Evolutionary conservation across 1,140 invertebrate genomes (phyloP), one percentile per base, ranked within the genome.

Genomic region (Leptonema lineaticorne): DNA sequence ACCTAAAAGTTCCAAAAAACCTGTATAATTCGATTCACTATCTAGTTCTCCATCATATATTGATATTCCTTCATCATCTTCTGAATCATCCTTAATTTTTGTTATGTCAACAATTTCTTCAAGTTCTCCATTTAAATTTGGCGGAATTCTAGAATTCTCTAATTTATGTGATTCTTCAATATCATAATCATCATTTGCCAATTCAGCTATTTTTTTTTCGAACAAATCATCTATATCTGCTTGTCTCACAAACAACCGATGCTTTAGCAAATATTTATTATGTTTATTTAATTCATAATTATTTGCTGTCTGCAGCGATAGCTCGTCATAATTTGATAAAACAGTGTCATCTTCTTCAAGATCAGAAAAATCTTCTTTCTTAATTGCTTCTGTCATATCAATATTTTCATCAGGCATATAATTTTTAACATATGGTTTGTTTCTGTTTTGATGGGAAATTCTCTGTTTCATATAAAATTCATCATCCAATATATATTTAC

Each of bases 1-100:
- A 92, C 90, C 87, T 72, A 92, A 88, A 46, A 93, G 83, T 83
- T 94, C 91, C 22, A 95, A 82, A 75, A 92, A 94, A 22, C 89
- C 87, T 0, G 92, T 93, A 70, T 95, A 95, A 74, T 92, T 92
- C 1, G 89, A 87, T 20, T 85, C 84, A 11, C 87, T 83, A 74
- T 93, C 90, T 27, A 94, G 81, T 46, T 81, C 82, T 0, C 92
- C 92, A 78, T 95, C 92, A 69, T 82, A 70, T 33, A 73, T 62
- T 0, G 58, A 1, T 9, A 30, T 27, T 18, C 2, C 24, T 1
- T 57, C 29, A 24, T 14, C 45, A 41, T 59, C 30, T 28, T 58
- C 3, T 50, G 30, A 16, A 5, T 64, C 22, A 1, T 27, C 37
- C 14, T 67, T 16, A 18, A 60, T 60, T 22, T 57, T 41, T 29